phyloP scores from a whole-genome alignment of 2,113 vertebrate genomes.

The Rhinogobius similis region DNA sequence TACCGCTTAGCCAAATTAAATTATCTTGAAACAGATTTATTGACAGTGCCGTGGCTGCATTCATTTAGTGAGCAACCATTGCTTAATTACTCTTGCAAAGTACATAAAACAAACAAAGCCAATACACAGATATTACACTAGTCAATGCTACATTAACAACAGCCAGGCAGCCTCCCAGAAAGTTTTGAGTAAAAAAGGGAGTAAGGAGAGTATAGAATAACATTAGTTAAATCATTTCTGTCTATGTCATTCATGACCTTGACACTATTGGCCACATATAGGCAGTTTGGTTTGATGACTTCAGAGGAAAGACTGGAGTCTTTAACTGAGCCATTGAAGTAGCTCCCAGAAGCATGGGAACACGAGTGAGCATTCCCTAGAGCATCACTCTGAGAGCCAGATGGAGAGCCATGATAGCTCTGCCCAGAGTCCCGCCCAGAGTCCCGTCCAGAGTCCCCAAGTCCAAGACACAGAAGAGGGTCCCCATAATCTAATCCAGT shows the following conservation, averaged over 20 bases:
- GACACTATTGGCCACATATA: slow-evolving; percentile 33
- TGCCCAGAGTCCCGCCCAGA: slow-evolving; percentile 68
- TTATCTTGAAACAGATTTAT: slow-evolving; percentile 79
- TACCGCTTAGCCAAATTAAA: slow-evolving; percentile 77
- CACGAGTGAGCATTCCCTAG: slow-evolving; percentile 50
- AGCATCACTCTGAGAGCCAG: slow-evolving; percentile 53
- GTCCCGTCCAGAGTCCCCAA: slow-evolving; percentile 65
- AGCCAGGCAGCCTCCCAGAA: slow-evolving; percentile 30
- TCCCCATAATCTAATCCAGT: slow-evolving; percentile 48
- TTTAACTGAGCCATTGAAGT: too few species aligned
- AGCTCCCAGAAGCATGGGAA: slow-evolving; percentile 42
- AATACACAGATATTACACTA: slow-evolving; percentile 62
- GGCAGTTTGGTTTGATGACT: slow-evolving; percentile 71
- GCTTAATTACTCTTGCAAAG: slow-evolving; percentile 67
- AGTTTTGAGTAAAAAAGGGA: background rate
- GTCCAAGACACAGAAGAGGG: slow-evolving; percentile 56
- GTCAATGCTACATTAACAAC: slow-evolving; percentile 64
- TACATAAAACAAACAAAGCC: slow-evolving; percentile 68
- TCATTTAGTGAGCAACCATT: slow-evolving; percentile 69
- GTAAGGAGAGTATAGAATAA: slow-evolving; percentile 30
- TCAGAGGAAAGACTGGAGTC: slow-evolving; percentile 64
- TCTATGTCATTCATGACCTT: slow-evolving; percentile 63
- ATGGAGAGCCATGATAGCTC: slow-evolving; percentile 70
- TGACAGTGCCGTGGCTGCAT: slow-evolving; percentile 59
- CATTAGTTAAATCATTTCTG: too few species aligned